Conservation (phyloP, 2,113 vertebrate species). For the Tiliqua scincoides region DNA sequence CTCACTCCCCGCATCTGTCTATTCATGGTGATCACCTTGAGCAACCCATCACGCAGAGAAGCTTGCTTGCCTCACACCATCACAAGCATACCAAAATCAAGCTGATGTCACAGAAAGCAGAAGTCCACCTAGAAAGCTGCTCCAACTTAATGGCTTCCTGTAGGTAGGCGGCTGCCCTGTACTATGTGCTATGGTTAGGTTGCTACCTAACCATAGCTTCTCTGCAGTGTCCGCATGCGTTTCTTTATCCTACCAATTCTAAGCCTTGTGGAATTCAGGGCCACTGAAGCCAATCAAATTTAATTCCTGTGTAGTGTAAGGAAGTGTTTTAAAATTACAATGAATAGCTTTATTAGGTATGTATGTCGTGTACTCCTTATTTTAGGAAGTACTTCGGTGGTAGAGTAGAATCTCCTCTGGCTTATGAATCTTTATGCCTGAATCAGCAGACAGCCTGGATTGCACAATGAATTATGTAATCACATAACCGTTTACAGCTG, state of each 20-base stretch:
- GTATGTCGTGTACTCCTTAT: neutral
- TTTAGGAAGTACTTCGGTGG: neutral
- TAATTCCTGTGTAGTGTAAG: neutral
- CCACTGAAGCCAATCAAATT: neutral
- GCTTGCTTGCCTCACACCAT: neutral
- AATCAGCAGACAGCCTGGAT: neutral
- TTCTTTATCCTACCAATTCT: neutral
- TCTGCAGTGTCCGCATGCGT: too few species aligned
- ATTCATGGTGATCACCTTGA: neutral
- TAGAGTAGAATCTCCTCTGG: neutral
- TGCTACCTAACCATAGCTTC: neutral
- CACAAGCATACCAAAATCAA: neutral
- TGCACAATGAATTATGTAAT: neutral
- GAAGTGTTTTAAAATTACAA: neutral
- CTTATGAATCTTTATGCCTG: conserved; percentile 11
- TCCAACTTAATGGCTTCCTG: neutral
- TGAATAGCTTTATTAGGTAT: neutral
- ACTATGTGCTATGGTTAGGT: too few species aligned
- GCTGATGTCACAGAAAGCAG: neutral
- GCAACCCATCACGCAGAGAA: neutral
- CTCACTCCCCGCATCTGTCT: too few species aligned
- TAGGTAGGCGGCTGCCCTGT: neutral
- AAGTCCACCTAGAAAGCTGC: neutral
- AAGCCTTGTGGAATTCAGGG: neutral
- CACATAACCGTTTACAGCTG: neutral